Percentiles rank a stretch among this genome's conserved stretches.
phyloP scores from a whole-genome alignment of 2,113 vertebrate species.

The Carassius auratus region DNA sequence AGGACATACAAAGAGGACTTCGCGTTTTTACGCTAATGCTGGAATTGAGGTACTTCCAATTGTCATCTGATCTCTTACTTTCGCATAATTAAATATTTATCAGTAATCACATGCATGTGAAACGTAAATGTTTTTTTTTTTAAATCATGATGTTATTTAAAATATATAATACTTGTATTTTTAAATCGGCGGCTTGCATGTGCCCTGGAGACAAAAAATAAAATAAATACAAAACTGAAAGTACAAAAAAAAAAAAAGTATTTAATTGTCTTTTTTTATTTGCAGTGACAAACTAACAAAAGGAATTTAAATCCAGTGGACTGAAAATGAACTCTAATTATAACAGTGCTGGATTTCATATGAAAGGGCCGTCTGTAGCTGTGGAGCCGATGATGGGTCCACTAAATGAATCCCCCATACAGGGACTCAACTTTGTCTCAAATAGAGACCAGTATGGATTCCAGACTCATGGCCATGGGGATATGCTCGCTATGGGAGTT shows the following conservation, averaged over 20 bases:
- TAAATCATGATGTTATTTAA: neutral
- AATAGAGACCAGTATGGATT: conserved; percentile 80
- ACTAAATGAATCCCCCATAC: conserved; percentile 78
- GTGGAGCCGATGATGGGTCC: conserved; percentile 75
- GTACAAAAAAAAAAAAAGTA: neutral
- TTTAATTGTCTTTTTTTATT: neutral
- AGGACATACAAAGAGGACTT: conserved; percentile 30
- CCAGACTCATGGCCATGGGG: conserved; percentile 75
- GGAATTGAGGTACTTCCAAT: conserved; percentile 35
- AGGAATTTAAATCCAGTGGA: conserved; percentile 74
- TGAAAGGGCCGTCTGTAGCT: conserved; percentile 69
- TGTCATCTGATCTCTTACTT: conserved; percentile 27
- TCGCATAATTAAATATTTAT: neutral
- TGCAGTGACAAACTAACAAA: conserved; percentile 55
- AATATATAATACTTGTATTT: neutral
- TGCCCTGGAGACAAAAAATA: neutral
- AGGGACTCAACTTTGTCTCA: conserved; percentile 76
- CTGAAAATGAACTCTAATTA: conserved; percentile 82
- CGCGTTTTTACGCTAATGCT: conserved; percentile 40
- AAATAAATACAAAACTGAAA: neutral
- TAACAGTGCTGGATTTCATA: conserved; percentile 79
- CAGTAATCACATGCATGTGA: neutral
- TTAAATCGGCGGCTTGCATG: neutral
- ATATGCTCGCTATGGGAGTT: conserved; percentile 76
- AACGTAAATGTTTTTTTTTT: neutral